These are phyloP conservation scores for Tenthredo notha DNA, from an alignment of 2,888 invertebrate species.

Conservation along the genomic window DNA sequence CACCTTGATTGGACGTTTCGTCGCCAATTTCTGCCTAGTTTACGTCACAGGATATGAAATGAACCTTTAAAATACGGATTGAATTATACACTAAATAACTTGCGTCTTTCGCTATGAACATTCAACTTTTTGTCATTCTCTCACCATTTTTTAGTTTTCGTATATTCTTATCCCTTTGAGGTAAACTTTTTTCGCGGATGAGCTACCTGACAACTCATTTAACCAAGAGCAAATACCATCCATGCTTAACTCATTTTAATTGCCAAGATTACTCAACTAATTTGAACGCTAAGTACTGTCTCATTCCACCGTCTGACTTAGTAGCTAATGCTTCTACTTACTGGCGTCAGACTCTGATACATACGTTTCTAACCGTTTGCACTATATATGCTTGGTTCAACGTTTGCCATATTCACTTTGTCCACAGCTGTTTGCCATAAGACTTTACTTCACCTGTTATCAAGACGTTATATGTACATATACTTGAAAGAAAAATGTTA, in stretches of 20 bases:
- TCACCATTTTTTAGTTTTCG: not conserved
- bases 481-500: not conserved
- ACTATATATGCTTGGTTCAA: slow-evolving; percentile 25
- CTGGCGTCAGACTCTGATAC: slow-evolving; percentile 28
- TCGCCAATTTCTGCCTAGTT: not conserved
- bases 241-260: slow-evolving; percentile 75
- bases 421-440: slow-evolving; percentile 22
- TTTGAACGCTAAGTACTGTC: slow-evolving; percentile 72
- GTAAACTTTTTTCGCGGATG: slow-evolving; percentile 50
- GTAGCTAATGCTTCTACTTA: slow-evolving; percentile 39
- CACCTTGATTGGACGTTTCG: slow-evolving; percentile 13
- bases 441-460: slow-evolving; percentile 23
- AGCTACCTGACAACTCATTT: slow-evolving; percentile 58
- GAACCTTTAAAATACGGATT: not conserved
- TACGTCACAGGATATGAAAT: not conserved
- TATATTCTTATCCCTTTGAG: not conserved
- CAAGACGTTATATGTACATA: not conserved
- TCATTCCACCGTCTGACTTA: slow-evolving; percentile 57
- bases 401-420: slow-evolving; percentile 20
- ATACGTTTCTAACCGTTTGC: slow-evolving; percentile 42
- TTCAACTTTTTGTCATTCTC: not conserved
- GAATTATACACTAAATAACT: not conserved
- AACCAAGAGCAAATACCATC: slow-evolving; percentile 69
- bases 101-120: not conserved
- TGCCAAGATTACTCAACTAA: slow-evolving; percentile 73